Base-by-base conservation (phyloP, 2,797 vertebrate genomes). In the Discoglossus pictus region DNA sequence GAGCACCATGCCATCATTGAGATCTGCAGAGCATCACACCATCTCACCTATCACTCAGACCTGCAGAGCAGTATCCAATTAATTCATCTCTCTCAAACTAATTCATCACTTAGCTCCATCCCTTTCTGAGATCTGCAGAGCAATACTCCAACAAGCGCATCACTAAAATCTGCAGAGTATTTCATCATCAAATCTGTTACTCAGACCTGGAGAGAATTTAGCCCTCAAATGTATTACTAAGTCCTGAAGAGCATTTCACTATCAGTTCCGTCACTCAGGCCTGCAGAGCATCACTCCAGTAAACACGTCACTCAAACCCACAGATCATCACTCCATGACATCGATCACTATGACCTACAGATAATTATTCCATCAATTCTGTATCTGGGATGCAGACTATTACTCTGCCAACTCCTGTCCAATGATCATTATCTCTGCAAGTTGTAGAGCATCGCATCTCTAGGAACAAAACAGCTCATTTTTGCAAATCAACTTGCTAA, bases 191-290 rank as follows among this genome's bases (percentile, higher is more conserved):
- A 31, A 48, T 18, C 40, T 31, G 1, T 18, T 13, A 68, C 24
- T 17, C 10, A 8, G 15, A 6, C n/a, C 20, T 9, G n/a, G 10
- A 43, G 21, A 48, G 43, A 27, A 20, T 48, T n/a, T n/a, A n/a
- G n/a, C n/a, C n/a, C n/a, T n/a, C n/a, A n/a, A n/a, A n/a, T n/a
- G 51, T 15, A 34, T 40, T 43, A 42, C 43, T 23, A 35, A 58
- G 13, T 2, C 39, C 27, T 40, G 54, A 44, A 50, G 54, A 59
- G 23, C 44, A 55, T 61, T 23, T n/a, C n/a, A n/a, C n/a, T n/a
- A n/a, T n/a, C n/a, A n/a, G 39, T 50, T 18, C 40, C 40, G 1
- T 18, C 16, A 68, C 24, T 17, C 10, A 8, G 15, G 4, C n/a
- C 20, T 9, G n/a, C 13, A 43, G 21, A 48, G 43, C 43, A 20